Evolutionary conservation across 2,888 invertebrate species (phyloP).

Genomic region (Pyralis farinalis): DNA sequence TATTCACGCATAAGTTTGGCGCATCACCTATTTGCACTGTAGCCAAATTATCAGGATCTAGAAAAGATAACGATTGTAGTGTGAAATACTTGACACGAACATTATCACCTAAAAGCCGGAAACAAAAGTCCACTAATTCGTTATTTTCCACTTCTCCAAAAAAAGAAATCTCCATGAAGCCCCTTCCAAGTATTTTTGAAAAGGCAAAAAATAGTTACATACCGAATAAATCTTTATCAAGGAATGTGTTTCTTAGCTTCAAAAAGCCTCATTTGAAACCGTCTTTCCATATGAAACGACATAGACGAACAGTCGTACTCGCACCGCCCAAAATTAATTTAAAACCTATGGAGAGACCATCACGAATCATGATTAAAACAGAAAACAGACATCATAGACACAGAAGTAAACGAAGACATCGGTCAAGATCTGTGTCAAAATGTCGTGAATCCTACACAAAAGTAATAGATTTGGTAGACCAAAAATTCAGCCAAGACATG

Average conservation of each 20-base stretch:
- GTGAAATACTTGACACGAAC: conserved; percentile 44
- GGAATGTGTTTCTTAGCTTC: conserved; percentile 72
- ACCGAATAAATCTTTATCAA: conserved; percentile 64
- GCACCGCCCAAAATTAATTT: conserved; percentile 73
- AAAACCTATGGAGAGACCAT: conserved; percentile 64
- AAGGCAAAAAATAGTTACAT: conserved; percentile 68
- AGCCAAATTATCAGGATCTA: conserved; percentile 41
- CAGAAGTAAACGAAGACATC: conserved; percentile 68
- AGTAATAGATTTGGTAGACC: conserved; percentile 82
- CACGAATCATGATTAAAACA: conserved; percentile 64
- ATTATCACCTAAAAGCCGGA: conserved; percentile 59
- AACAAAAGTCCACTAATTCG: conserved; percentile 44
- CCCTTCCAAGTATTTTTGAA: conserved; percentile 62
- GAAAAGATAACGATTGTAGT: conserved; percentile 52
- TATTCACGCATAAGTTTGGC: conserved; percentile 72
- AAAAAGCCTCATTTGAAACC: conserved; percentile 67
- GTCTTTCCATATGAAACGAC: conserved; percentile 75
- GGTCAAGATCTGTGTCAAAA: conserved; percentile 69
- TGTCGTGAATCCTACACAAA: conserved; percentile 82
- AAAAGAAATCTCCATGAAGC: conserved; percentile 54
- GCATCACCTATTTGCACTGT: conserved; percentile 58
- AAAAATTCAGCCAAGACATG: conserved; percentile 73
- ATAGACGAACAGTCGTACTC: conserved; percentile 76
- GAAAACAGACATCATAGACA: conserved; percentile 72
- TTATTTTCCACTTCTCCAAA: conserved; percentile 40